Percentiles rank a stretch among this genome's conserved stretches.
phyloP scores from a whole-genome alignment of 2,797 vertebrate species.

The Dendrocincla tyrannina region DNA sequence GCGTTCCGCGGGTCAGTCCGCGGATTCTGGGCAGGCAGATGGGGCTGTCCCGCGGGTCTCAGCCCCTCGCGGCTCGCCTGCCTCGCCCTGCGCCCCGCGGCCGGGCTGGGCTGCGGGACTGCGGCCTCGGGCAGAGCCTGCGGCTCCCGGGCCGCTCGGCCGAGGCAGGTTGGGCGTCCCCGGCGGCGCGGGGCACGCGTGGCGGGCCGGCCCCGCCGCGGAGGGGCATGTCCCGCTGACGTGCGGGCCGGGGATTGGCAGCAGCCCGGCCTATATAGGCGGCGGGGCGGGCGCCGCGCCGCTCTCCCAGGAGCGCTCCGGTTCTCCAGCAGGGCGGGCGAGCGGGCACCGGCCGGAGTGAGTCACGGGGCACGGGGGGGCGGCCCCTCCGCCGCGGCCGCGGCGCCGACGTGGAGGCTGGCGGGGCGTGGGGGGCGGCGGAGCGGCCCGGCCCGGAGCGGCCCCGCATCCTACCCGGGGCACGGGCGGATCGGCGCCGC shows the following conservation, averaged over 20 bases:
- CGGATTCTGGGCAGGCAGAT: not conserved
- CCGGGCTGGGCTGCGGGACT: not conserved
- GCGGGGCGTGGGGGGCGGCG: not conserved
- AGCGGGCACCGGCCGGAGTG: constrained; percentile 23
- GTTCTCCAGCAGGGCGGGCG: constrained; percentile 58
- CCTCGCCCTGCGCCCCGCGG: no score
- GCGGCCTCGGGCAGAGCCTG: not conserved
- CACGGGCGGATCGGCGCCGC: not conserved
- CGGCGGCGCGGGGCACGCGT: not conserved
- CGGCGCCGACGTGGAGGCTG: constrained; percentile 19
- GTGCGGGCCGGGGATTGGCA: constrained; percentile 67
- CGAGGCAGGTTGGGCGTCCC: not conserved
- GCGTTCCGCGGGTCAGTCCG: not conserved
- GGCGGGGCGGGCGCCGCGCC: constrained; percentile 55
- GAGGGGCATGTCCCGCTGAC: constrained; percentile 56
- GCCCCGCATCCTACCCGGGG: not conserved
- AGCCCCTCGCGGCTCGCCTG: not conserved
- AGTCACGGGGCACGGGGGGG: not conserved
- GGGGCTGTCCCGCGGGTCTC: not conserved
- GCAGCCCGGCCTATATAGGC: constrained; percentile 72
- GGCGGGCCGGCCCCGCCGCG: constrained; percentile 16
- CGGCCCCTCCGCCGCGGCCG: not conserved
- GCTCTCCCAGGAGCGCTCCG: constrained; percentile 71
- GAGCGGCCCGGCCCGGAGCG: not conserved
- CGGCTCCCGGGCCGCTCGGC: not conserved